Evolutionary conservation across 2,113 vertebrate genomes (phyloP).

Genomic region (Ancistrus triradiatus): DNA sequence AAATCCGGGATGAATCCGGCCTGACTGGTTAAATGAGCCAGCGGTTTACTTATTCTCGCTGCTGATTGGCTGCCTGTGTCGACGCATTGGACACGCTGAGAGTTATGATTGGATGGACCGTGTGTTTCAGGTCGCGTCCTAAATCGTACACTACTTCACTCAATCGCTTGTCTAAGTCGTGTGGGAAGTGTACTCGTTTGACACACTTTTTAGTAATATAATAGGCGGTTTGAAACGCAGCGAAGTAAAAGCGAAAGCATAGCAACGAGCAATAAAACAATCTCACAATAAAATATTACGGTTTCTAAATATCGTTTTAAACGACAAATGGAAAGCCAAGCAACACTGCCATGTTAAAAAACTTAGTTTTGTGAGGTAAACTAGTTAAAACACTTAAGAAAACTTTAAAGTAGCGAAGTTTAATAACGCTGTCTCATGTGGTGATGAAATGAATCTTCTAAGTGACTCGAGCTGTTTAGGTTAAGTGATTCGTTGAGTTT

Average conservation of each 20-base stretch:
- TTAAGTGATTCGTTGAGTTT: too few species aligned
- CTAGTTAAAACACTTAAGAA: too few species aligned
- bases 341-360: too few species aligned
- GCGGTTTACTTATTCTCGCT: slow-evolving; percentile 40
- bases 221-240: background rate
- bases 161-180: background rate
- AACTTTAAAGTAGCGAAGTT: too few species aligned
- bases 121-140: background rate
- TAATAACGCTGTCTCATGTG: too few species aligned
- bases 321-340: too few species aligned
- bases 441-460: too few species aligned
- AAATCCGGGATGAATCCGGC: slow-evolving; percentile 6
- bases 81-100: slow-evolving; percentile 71
- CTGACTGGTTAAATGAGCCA: slow-evolving; percentile 31
- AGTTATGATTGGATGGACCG: slow-evolving; percentile 58
- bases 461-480: too few species aligned
- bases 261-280: too few species aligned
- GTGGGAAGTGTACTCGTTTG: background rate
- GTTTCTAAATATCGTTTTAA: too few species aligned
- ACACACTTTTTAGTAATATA: background rate
- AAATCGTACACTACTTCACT: background rate
- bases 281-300: too few species aligned
- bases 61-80: slow-evolving; percentile 54
- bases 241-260: background rate
- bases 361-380: too few species aligned